A percentile compares a stretch with the other conserved stretches of the same genome.
Conservation (phyloP, 92 coral and sea anemone species). For the Zoanthus sociatus region DNA sequence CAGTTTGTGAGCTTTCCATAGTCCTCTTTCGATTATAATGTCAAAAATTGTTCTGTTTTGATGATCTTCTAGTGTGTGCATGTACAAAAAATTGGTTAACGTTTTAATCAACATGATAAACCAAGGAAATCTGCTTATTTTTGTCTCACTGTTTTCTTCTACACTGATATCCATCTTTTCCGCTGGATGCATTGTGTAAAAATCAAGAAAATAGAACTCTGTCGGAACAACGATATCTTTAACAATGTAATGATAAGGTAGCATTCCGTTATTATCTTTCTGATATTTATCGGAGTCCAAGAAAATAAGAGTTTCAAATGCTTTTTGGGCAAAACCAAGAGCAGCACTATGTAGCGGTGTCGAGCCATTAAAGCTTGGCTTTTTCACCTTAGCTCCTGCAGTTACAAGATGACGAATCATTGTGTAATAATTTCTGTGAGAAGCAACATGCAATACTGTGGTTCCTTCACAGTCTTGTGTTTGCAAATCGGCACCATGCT, state of each 20-base stretch:
- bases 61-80: neutral
- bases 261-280: neutral
- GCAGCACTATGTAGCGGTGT: slow-evolving; percentile 71
- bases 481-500: neutral
- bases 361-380: slow-evolving; percentile 50
- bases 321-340: slow-evolving; percentile 46
- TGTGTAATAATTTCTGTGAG: slow-evolving; percentile 55
- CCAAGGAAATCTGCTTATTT: neutral
- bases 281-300: neutral
- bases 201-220: neutral
- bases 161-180: neutral
- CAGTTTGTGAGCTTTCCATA: neutral
- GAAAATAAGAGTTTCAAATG: neutral
- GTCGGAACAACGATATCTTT: neutral
- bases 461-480: slow-evolving; percentile 59
- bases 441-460: slow-evolving; percentile 66
- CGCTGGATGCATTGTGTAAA: neutral
- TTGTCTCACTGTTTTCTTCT: neutral
- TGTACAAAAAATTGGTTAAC: neutral
- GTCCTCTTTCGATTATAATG: slow-evolving; percentile 8
- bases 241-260: neutral
- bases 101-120: neutral
- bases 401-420: slow-evolving; percentile 37
- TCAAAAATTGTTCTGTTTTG: neutral
- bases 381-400: slow-evolving; percentile 24